Evolutionary conservation across 2,888 invertebrate species (phyloP).

Genomic region (Hesperia comma): DNA sequence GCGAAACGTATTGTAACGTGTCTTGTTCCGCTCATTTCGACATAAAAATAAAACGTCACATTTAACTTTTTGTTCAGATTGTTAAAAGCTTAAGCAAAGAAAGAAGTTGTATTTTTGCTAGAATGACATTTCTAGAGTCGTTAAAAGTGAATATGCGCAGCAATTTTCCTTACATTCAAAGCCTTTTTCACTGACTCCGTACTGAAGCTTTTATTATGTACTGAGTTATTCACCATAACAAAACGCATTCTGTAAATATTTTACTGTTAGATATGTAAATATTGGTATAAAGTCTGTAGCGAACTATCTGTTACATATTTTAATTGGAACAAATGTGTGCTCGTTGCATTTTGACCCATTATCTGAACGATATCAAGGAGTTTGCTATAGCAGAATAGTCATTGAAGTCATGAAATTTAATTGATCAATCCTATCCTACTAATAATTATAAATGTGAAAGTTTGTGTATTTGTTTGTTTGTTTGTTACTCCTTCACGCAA

Average conservation of each 20-base stretch:
- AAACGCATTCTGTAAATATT: neutral
- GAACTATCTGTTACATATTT: too few relatives aligned
- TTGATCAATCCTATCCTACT: too few relatives aligned
- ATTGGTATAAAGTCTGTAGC: too few relatives aligned
- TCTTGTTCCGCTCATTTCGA: neutral
- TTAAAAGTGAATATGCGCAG: constrained; percentile 17
- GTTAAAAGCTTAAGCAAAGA: constrained; percentile 13
- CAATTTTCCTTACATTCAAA: constrained; percentile 3
- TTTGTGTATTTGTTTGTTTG: too few relatives aligned
- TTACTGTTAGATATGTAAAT: neutral
- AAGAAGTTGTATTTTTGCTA: constrained; percentile 6
- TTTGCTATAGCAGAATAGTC: too few relatives aligned
- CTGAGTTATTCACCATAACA: neutral
- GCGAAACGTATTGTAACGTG: too few relatives aligned
- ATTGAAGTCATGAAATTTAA: too few relatives aligned
- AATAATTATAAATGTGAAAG: too few relatives aligned
- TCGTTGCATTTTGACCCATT: too few relatives aligned
- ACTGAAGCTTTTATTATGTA: neutral
- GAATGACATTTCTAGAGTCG: constrained; percentile 17
- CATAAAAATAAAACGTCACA: neutral
- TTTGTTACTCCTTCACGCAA: too few relatives aligned
- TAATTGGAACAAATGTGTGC: too few relatives aligned
- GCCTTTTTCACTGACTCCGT: constrained; percentile 1
- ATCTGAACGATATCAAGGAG: too few relatives aligned
- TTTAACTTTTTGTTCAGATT: constrained; percentile 9